These are phyloP conservation scores for Ormyrus rosae DNA, from an alignment of 2,888 invertebrate genomes.

Conservation along the genomic window DNA sequence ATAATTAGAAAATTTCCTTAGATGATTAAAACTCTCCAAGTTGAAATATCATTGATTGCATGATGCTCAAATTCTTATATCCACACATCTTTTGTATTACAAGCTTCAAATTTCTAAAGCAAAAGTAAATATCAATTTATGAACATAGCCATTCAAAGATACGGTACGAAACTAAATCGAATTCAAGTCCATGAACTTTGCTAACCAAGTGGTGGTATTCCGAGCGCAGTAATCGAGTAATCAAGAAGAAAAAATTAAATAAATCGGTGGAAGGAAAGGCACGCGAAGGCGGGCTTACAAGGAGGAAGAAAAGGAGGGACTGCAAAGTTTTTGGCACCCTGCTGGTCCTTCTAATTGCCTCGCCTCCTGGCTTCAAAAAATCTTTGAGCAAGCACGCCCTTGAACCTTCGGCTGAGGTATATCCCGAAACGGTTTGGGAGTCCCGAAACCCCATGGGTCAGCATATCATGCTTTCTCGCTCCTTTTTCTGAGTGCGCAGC, in stretches of 20 bases:
- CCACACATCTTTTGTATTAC: too few species aligned
- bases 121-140: constrained; percentile 27
- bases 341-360: constrained; percentile 74
- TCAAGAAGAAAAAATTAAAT: not conserved
- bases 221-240: not conserved
- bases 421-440: constrained; percentile 60
- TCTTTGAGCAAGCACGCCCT: constrained; percentile 68
- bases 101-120: not conserved
- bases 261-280: not conserved
- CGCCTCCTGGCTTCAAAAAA: constrained; percentile 67
- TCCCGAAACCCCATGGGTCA: constrained; percentile 64
- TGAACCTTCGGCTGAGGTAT: constrained; percentile 67
- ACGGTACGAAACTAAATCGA: constrained; percentile 4
- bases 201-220: constrained; percentile 3
- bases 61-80: too few species aligned
- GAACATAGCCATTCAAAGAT: not conserved
- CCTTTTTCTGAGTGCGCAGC: constrained; percentile 41
- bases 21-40: too few species aligned
- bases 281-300: constrained; percentile 38
- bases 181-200: not conserved
- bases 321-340: constrained; percentile 72
- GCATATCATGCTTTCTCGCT: constrained; percentile 21
- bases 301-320: constrained; percentile 61
- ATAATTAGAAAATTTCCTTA: too few species aligned
- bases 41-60: too few species aligned